phyloP scores from a whole-genome alignment of 1,140 invertebrate genomes.

The Danaus melanippus region DNA sequence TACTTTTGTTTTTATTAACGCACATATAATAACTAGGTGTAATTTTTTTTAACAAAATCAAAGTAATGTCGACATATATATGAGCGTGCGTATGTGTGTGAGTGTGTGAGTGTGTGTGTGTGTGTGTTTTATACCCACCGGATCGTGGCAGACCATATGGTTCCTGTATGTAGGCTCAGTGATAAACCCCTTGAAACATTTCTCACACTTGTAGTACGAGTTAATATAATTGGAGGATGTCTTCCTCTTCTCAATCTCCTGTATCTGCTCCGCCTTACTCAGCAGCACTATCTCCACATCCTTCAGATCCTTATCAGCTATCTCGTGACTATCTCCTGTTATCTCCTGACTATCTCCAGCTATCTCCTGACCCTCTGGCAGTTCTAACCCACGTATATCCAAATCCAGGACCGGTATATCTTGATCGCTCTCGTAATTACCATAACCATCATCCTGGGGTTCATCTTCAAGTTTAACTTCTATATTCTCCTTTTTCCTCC shows the following conservation, averaged over 20 bases:
- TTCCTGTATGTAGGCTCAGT: constrained; percentile 35
- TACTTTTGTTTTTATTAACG: no score
- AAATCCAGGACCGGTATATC: constrained; percentile 1
- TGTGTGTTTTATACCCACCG: constrained; percentile 25
- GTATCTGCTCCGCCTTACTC: constrained; percentile 36
- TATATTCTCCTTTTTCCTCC: constrained; percentile 9
- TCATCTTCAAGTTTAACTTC: constrained; percentile 20
- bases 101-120: no score
- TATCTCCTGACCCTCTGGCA: not conserved
- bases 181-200: constrained; percentile 44
- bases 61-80: no score
- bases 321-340: constrained; percentile 3
- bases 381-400: not conserved
- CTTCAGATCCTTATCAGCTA: constrained; percentile 14
- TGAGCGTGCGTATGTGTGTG: no score
- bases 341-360: not conserved
- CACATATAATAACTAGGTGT: no score
- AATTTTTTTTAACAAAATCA: no score
- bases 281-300: constrained; percentile 29
- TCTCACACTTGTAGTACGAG: constrained; percentile 43
- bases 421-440: constrained; percentile 7
- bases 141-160: constrained; percentile 42
- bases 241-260: constrained; percentile 36
- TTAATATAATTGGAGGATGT: constrained; percentile 34
- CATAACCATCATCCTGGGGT: not conserved